Conservation (phyloP, 2,113 vertebrate genomes). For the Malurus cyaneus region DNA sequence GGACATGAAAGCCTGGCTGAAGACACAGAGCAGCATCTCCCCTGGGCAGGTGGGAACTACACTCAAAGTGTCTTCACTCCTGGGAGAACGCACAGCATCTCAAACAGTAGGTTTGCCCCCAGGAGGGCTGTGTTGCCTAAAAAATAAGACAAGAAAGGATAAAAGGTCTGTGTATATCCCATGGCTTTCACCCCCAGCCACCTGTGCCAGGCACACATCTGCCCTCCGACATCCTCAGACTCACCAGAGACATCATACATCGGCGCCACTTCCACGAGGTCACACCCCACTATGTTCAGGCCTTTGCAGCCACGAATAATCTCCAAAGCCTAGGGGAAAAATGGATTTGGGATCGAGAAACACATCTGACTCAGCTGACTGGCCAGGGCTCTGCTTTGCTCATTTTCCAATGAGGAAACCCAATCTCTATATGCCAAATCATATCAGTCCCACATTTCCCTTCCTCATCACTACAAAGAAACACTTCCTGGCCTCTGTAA, state of each 20-base stretch:
- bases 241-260: slow-evolving; percentile 88
- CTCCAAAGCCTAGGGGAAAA: slow-evolving; percentile 84
- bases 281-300: slow-evolving; percentile 89
- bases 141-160: background rate
- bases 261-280: slow-evolving; percentile 92
- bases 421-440: background rate
- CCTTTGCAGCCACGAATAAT: slow-evolving; percentile 91
- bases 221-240: background rate
- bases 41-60: background rate
- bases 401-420: background rate
- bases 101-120: slow-evolving; percentile 91
- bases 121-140: slow-evolving; percentile 91
- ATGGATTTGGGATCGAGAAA: background rate
- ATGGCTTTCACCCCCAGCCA: fast-evolving
- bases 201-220: background rate
- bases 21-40: fast-evolving
- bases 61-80: slow-evolving; percentile 75
- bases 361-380: fast-evolving
- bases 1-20: background rate
- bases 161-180: background rate
- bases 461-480: background rate
- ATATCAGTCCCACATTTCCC: background rate
- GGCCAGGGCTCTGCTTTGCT: fast-evolving
- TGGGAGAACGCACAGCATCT: slow-evolving; percentile 93
- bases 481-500: background rate